Evolutionary conservation across 92 coral and sea anemone genomes (phyloP), one percentile per base, ranked within the genome.

Genomic region (Galaxea fascicularis): DNA sequence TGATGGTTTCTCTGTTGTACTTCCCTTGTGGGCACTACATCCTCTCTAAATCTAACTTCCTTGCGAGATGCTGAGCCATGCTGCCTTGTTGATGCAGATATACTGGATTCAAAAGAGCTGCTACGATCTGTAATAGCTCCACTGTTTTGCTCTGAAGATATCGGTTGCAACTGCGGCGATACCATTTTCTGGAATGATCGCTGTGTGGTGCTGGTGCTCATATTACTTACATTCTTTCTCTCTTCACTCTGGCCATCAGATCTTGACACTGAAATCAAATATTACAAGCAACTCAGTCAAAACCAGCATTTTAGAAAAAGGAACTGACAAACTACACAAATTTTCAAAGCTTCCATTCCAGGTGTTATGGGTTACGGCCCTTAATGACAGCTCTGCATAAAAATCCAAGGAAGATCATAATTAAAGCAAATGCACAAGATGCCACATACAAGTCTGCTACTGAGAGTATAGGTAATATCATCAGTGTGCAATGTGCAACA

Each of bases 61-160:
- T 89, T 89, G 13, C 84, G 92, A 60, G 83, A 17, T 26, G 76
- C 47, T 17, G 72, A 72, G 11, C 73, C 67, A 10, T 65, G 85
- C 53, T 52, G 49, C 65, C 62, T 51, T 4, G 74, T 65, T 10
- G 84, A 53, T 35, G 78, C 45, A 24, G 86, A 82, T n/a, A 71
- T 70, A n/a, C 78, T 82, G 6, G 80, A 78, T 26, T 88, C 95
- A 52, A 91, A 91, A 8, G 95, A 91, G 17, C 77, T 85, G 69
- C 95, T 91, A 22, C 77, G 87, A 71, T 91, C 95, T 21, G 95
- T 90, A 85, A 90, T 52, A 52, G 91, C 68, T 75, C 83, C 56
- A 74, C 85, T 83, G 35, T 73, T 83, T 74, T 77, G 52, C 20
- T 66, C 84, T 1, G 39, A 71, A 16, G 67, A 22, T 45, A 64